Conservation (phyloP, 2,797 vertebrate species). For the Pitangus sulphuratus region DNA sequence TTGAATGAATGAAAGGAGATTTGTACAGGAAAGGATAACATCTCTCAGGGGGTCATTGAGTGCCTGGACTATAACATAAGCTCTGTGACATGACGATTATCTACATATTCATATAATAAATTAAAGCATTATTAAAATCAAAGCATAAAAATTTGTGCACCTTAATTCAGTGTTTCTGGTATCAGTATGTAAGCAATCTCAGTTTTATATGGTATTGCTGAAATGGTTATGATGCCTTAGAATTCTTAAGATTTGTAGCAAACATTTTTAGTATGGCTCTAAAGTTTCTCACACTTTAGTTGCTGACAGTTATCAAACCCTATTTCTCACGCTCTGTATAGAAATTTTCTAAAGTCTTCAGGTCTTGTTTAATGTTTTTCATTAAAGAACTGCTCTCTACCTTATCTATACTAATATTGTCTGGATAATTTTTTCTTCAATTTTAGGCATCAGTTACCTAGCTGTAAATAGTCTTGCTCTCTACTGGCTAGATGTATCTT, state of each 20-base stretch:
- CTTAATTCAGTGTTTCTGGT: not conserved
- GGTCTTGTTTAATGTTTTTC: too few relatives aligned
- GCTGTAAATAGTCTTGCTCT: not conserved
- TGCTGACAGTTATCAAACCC: too few relatives aligned
- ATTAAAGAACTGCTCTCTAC: too few relatives aligned
- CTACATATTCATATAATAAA: not conserved
- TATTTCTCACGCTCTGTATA: too few relatives aligned
- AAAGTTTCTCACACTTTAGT: too few relatives aligned
- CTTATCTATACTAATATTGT: too few relatives aligned
- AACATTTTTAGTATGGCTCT: too few relatives aligned
- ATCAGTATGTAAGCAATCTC: not conserved
- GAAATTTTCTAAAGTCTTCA: too few relatives aligned
- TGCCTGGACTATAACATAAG: not conserved
- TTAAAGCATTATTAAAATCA: not conserved
- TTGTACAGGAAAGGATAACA: not conserved
- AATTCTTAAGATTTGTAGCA: too few relatives aligned
- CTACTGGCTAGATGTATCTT: not conserved
- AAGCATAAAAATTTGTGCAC: not conserved
- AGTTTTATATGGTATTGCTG: not conserved
- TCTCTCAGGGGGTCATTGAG: not conserved
- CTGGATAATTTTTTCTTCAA: too few relatives aligned
- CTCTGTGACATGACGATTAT: not conserved
- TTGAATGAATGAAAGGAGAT: not conserved
- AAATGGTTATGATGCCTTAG: too few relatives aligned
- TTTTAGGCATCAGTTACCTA: too few relatives aligned